phyloP scores from a whole-genome alignment of 2,113 vertebrate species.

The Coptodon rendalli region DNA sequence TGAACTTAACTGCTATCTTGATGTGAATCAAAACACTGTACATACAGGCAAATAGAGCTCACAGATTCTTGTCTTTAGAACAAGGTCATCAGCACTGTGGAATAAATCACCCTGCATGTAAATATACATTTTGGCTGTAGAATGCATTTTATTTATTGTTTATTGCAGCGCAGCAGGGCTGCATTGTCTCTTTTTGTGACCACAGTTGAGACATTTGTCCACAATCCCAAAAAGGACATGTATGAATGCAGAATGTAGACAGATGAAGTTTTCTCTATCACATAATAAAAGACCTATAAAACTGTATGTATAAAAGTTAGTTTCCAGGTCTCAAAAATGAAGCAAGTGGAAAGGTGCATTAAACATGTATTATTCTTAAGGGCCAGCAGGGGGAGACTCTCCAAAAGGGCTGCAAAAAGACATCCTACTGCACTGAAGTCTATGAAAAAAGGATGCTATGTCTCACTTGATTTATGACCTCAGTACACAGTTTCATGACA shows the following conservation, averaged over 20 bases:
- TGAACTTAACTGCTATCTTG: not conserved
- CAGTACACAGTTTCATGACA: not conserved
- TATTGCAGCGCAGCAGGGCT: not conserved
- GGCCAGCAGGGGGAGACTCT: not conserved
- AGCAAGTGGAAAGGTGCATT: not conserved
- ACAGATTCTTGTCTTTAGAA: not conserved
- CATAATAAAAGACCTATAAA: not conserved
- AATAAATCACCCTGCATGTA: not conserved
- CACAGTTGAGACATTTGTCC: not conserved
- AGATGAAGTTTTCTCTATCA: not conserved
- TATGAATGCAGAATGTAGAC: not conserved
- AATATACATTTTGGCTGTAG: not conserved
- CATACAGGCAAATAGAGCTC: not conserved
- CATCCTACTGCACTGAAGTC: not conserved
- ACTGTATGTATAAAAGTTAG: not conserved
- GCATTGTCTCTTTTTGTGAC: not conserved
- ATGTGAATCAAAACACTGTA: not conserved
- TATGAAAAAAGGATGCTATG: not conserved
- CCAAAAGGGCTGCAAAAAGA: not conserved
- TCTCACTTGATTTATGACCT: not conserved
- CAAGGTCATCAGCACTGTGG: not conserved
- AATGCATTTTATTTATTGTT: not conserved
- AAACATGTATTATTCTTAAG: not conserved
- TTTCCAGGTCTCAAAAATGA: not conserved
- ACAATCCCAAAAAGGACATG: not conserved